phyloP scores from a whole-genome alignment of 2,797 vertebrate species.

The Anableps anableps region DNA sequence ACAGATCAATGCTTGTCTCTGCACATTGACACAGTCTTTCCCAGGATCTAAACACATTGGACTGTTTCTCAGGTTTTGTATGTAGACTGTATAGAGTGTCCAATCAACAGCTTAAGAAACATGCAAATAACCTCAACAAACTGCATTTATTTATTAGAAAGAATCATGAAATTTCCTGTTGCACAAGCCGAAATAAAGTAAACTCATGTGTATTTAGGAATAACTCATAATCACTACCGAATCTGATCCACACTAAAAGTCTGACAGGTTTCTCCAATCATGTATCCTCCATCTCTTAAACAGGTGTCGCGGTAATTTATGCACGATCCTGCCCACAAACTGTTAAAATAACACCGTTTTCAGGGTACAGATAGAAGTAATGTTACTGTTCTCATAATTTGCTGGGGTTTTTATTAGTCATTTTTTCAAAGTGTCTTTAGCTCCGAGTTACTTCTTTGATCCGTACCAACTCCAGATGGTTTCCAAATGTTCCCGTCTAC shows the following conservation, averaged over 20 bases:
- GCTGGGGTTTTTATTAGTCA: not conserved
- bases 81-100: not conserved
- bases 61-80: not conserved
- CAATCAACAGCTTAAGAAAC: not conserved
- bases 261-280: not conserved
- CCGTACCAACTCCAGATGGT: not conserved
- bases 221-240: not conserved
- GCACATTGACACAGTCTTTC: not conserved
- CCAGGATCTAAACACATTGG: not conserved
- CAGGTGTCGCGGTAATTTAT: not conserved
- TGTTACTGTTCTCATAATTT: not conserved
- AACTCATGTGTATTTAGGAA: not conserved
- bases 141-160: not conserved
- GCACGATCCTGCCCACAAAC: not conserved
- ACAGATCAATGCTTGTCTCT: not conserved
- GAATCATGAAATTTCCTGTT: not conserved
- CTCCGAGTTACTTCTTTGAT: not conserved
- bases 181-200: not conserved
- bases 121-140: not conserved
- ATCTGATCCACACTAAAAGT: not conserved
- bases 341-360: not conserved
- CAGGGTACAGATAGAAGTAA: not conserved
- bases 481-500: not conserved
- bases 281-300: not conserved
- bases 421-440: not conserved